Percentiles rank a stretch among this genome's conserved stretches.
These are phyloP conservation scores for Gopherus flavomarginatus DNA, from an alignment of 2,113 vertebrate genomes.

Conservation along the genomic window DNA sequence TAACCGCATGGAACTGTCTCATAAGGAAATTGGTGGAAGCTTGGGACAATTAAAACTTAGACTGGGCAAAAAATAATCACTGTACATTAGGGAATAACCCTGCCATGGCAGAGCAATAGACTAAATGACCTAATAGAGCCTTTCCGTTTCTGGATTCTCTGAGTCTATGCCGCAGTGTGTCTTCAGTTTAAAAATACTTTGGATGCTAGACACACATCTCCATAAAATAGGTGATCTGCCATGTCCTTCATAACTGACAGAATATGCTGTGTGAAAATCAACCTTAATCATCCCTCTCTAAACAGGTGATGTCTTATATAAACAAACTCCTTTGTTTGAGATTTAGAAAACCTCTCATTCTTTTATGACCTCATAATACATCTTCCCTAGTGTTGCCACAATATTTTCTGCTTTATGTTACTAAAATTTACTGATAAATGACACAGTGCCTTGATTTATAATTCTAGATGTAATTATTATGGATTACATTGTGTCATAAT, in stretches of 20 bases:
- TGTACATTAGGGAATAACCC: neutral
- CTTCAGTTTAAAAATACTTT: neutral
- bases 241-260: constrained; percentile 17
- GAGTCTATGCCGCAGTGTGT: neutral
- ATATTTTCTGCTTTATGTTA: neutral
- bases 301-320: neutral
- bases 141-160: neutral
- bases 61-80: neutral
- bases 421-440: neutral
- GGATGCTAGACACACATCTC: neutral
- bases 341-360: neutral
- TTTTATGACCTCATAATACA: neutral
- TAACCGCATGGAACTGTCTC: neutral
- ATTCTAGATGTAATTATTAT: neutral
- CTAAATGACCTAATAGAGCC: neutral
- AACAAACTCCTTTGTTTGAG: neutral
- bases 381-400: neutral
- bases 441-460: neutral
- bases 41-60: neutral
- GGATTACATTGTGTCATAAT: neutral
- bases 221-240: neutral
- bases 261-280: neutral
- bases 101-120: neutral
- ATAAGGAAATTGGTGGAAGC: neutral
- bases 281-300: neutral